Base-by-base conservation (phyloP, 2,888 invertebrate genomes). In the Morpho achilles region DNA sequence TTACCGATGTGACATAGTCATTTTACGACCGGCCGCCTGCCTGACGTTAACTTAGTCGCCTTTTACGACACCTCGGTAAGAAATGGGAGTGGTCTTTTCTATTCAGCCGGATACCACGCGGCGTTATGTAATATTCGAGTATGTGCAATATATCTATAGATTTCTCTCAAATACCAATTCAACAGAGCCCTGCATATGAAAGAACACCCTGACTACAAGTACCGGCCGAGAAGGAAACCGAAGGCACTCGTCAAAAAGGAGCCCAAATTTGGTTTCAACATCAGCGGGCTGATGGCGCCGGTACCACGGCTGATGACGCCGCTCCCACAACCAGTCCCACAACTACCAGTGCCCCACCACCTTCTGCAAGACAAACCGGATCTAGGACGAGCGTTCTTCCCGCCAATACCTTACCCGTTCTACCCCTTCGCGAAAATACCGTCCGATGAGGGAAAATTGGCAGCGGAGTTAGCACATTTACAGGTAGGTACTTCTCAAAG, bases 181-280 rank as follows among this genome's bases (percentile, higher is more conserved):
- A 90, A 39, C 93, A 97, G 97, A 81, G 96, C 97, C 44, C 92
- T 97, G 8, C 97, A 97, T 92, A 97, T 97, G 97, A 97, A 96
- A 86, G 97, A 97, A 78, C 97, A 97, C 74, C 97, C 97, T 7
- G 97, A 97, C 87, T 97, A 97, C 92, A 97, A 97, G 86, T 97
- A 97, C 89, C 93, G 97, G 49, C 97, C 97, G 8, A 92, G 97
- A 56, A 91, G 97, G 74, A 97, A 97, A 83, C 97, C 97, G 5
- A 97, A 97, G 80, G 95, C 96, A 0, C 90, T 96, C 9, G 92
- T 96, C 65, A 96, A 96, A 80, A 95, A 95, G 70, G 95, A 95
- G 70, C 93, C 94, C 32, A 95, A 95, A 74, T 95, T 94, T 74
- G 93, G 94, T 6, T 95, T 94, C 79, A 92, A 93, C 5, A 92